Evolutionary conservation across 2,113 vertebrate genomes (phyloP).

Genomic region (Poeciliopsis occidentalis): DNA sequence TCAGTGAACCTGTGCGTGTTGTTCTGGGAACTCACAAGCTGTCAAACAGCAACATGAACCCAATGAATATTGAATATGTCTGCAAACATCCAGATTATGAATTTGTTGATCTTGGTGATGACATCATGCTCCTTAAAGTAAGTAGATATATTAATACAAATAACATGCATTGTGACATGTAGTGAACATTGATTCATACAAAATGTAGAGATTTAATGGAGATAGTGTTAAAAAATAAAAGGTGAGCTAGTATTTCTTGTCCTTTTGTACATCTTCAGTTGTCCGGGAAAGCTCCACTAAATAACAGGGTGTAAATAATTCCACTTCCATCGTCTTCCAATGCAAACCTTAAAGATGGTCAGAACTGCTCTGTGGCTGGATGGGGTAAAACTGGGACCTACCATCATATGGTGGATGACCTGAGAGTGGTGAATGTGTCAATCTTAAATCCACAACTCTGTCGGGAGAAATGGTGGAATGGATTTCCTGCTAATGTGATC

Average conservation of each 20-base stretch:
- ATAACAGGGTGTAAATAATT: not conserved
- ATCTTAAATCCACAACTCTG: constrained; percentile 37
- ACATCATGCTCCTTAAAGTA: constrained; percentile 78
- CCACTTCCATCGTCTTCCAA: not conserved
- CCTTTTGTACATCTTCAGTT: constrained; percentile 31
- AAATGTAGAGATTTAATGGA: not conserved
- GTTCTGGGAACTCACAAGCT: constrained; percentile 62
- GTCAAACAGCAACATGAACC: fast-evolving
- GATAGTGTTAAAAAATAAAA: not conserved
- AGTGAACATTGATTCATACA: not conserved
- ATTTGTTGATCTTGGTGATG: fast-evolving
- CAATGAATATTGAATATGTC: not conserved
- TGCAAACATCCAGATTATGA: constrained; percentile 6
- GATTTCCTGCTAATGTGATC: constrained; percentile 34
- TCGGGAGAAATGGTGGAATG: fast-evolving
- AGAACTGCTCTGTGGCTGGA: constrained; percentile 65
- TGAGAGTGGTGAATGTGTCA: no score
- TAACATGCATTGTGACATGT: not conserved
- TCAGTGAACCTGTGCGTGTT: constrained; percentile 7
- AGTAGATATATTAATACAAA: not conserved
- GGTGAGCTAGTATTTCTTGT: not conserved
- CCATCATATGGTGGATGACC: no score
- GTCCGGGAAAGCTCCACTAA: not conserved
- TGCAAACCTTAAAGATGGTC: not conserved
- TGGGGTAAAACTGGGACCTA: no score